Percentiles rank a stretch among this genome's conserved stretches.
phyloP scores from a whole-genome alignment of 2,797 vertebrate species.

The Megalops cyprinoides region DNA sequence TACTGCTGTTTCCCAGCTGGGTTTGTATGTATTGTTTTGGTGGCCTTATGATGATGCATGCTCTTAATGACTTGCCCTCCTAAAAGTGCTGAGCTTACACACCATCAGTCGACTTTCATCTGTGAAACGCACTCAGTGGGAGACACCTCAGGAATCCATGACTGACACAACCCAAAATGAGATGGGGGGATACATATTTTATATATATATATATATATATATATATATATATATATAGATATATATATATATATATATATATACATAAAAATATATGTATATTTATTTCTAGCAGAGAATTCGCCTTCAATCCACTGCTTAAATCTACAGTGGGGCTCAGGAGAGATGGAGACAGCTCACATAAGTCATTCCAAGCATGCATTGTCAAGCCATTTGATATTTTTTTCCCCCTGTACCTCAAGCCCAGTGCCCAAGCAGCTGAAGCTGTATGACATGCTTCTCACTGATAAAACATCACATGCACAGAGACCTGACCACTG shows the following conservation, averaged over 20 bases:
- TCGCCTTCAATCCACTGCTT: not conserved
- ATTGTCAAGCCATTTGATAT: conserved; percentile 5
- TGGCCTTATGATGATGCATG: too few relatives aligned
- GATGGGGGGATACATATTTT: too few relatives aligned
- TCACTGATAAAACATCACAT: not conserved
- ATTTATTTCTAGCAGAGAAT: not conserved
- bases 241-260: too few relatives aligned
- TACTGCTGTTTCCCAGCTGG: too few relatives aligned
- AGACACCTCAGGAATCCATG: not conserved
- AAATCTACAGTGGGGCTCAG: not conserved
- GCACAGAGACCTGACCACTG: not conserved
- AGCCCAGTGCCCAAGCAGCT: not conserved
- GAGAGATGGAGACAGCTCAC: conserved; percentile 14
- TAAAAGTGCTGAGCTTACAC: not conserved
- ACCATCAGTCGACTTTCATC: not conserved
- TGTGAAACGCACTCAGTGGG: not conserved
- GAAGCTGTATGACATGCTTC: not conserved
- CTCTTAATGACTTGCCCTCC: too few relatives aligned
- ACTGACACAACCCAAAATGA: not conserved
- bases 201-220: too few relatives aligned
- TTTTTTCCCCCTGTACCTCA: not conserved
- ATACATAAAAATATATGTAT: too few relatives aligned
- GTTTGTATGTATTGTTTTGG: too few relatives aligned
- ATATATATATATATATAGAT: too few relatives aligned
- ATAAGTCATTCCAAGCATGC: not conserved